Evolutionary conservation across 1,140 invertebrate species (phyloP), one percentile per base, ranked within the genome.

Genomic region (Watersipora subatra): DNA sequence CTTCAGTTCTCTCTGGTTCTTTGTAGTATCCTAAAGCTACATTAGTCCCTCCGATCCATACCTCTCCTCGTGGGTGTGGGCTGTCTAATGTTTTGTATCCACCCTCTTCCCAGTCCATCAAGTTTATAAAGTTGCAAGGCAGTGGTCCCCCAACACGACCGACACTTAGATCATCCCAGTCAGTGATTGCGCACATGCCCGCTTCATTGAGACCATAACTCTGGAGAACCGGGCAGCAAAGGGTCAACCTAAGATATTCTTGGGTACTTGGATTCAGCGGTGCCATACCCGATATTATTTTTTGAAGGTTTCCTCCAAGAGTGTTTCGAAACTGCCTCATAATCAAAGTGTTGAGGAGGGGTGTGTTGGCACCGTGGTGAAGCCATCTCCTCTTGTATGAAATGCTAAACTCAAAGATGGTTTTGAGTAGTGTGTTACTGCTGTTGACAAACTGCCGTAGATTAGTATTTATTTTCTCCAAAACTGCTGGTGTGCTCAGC

Each of bases 131-230:
- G 75, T 87, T 89, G 67, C 90, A 88, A 2, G 88, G 87, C 62
- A 92, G 84, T 12, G 94, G 92, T 61, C 87, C 88, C 59, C 96
- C 96, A 65, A 93, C 93, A 74, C 91, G 85, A 34, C 93, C 94
- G 19, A 84, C 86, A 56, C 84, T 85, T 69, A 85, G 82, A 73
- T 93, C 89, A 69, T 85, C 67, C 22, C 75, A 77, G 76, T 71
- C 28, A 72, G 72, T 22, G 64, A 67, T n/a, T n/a, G n/a, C n/a
- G n/a, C n/a, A n/a, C n/a, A n/a, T n/a, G n/a, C n/a, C 90, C 12
- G 93, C 96, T 85, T 99, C 95, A 1, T 95, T 98, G 30, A 98
- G 85, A 7, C 95, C 96, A 82, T 99, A 99, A 58, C 95, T 95
- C 77, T 95, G 92, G 59, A 91, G 86, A 26, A 98, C 86, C 57